Conservation (phyloP, 2,888 invertebrate species). For the Eudasyphora cyanicolor region DNA sequence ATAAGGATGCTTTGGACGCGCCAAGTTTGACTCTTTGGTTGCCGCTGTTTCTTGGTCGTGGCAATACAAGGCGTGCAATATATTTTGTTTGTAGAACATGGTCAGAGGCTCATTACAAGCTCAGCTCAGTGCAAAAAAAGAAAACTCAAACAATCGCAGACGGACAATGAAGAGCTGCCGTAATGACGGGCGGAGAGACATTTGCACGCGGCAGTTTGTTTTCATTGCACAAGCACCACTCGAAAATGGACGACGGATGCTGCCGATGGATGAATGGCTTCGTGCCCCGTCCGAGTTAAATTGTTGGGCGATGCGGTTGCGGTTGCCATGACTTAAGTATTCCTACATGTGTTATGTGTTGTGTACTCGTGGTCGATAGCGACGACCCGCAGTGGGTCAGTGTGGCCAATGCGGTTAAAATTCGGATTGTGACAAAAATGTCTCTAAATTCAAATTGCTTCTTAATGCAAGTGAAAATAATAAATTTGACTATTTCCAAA, state of each 20-base stretch:
- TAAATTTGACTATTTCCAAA: too few relatives aligned
- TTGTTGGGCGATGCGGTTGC: conserved; percentile 2
- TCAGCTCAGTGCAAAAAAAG: conserved; percentile 1
- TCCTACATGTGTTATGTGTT: not conserved
- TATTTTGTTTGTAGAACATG: conserved; percentile 60
- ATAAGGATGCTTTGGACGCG: conserved; percentile 16
- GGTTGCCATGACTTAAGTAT: not conserved
- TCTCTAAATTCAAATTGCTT: too few relatives aligned
- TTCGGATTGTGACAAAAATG: too few relatives aligned
- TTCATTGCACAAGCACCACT: not conserved
- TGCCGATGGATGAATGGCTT: not conserved
- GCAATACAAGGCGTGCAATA: conserved; percentile 47
- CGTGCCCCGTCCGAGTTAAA: not conserved
- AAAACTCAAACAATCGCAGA: conserved; percentile 4
- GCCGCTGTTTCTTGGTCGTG: conserved; percentile 6
- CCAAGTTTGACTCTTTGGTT: not conserved
- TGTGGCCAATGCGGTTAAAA: not conserved
- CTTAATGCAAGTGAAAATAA: too few relatives aligned
- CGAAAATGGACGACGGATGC: not conserved
- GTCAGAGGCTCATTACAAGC: conserved; percentile 52
- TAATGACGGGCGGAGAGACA: not conserved
- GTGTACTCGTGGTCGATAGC: not conserved
- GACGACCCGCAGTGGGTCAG: too few relatives aligned
- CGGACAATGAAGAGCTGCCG: not conserved
- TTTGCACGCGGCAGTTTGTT: not conserved